Base-by-base conservation (phyloP, 2,113 vertebrate genomes). In the Sphaerodactylus townsendi region DNA sequence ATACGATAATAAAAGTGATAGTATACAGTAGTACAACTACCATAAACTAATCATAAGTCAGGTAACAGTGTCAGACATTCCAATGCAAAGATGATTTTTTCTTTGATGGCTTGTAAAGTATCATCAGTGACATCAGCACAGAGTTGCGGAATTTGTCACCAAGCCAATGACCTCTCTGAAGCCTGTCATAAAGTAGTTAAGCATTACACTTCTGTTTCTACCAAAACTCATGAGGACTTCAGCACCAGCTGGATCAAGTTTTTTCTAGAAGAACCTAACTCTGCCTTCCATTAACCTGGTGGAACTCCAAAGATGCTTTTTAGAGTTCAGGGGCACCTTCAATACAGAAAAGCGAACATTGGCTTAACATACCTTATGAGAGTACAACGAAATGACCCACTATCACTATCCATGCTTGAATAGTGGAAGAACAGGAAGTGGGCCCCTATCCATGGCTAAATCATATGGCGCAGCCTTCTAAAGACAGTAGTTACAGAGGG, bases 131-230 rank as follows among this genome's bases (percentile, higher is more conserved):
- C 73, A 30, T 50, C 73, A 77, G 41, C 21, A 66, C 33, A 84
- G 39, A 81, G 23, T 76, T 68, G 59, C 50, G 77, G 79, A 69
- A 81, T 90, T 89, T 92, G 69, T 86, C 83, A 70, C 15, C 79
- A 72, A 82, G 73, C 56, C 59, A 44, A 33, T 72, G 53, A 86
- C 72, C 69, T 89, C 81, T 48, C 68, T 88, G 82, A 77, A 86
- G 83, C 71, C 70, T 80, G 2, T 81, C 68, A 3, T 28, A 62
- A 82, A 87, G 79, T 28, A 73, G 39, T 48, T 87, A 33, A 73
- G 48, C 66, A 2, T 1, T 30, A 35, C 0, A 48, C 74, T 78
- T 70, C 46, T 69, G 30, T 39, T 78, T 74, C 62, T 46, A 6
- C 50, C 46, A 80, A 68, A 89, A 71, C 46, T 10, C 48, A 48